Evolutionary conservation across 2,888 invertebrate genomes (phyloP).

Genomic region (Dryococelus australis): DNA sequence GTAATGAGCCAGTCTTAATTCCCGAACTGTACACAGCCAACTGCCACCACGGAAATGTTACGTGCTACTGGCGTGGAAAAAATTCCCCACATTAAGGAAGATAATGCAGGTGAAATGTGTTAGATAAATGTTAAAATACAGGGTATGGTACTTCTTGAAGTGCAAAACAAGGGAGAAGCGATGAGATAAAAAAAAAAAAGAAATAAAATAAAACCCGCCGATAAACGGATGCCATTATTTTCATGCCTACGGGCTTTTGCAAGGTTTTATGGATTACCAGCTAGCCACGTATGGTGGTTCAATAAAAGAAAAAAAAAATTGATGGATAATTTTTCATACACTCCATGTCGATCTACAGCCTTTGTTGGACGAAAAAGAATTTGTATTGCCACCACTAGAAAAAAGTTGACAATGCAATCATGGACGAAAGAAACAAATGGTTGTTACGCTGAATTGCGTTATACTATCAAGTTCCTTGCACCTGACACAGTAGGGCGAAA

Average conservation of each 20-base stretch:
- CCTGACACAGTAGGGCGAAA: too few relatives aligned
- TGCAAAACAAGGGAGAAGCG: neutral
- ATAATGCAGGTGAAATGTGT: neutral
- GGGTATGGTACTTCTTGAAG: neutral
- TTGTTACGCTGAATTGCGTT: too few relatives aligned
- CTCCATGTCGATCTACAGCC: too few relatives aligned
- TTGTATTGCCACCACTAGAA: too few relatives aligned
- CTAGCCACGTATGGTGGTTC: neutral
- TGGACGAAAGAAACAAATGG: too few relatives aligned
- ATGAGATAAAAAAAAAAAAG: neutral
- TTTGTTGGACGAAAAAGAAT: too few relatives aligned
- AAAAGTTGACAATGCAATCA: too few relatives aligned
- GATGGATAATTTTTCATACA: too few relatives aligned
- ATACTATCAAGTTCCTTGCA: too few relatives aligned
- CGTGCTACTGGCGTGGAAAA: neutral
- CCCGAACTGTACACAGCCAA: neutral
- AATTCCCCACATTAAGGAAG: neutral
- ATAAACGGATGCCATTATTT: neutral
- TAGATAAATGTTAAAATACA: neutral
- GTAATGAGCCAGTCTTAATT: neutral
- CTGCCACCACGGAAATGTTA: neutral
- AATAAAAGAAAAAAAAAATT: too few relatives aligned
- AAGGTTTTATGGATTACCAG: neutral
- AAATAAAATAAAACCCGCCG: neutral
- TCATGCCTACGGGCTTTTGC: neutral